phyloP scores from a whole-genome alignment of 2,113 vertebrate genomes.

The Oryctolagus cuniculus region DNA sequence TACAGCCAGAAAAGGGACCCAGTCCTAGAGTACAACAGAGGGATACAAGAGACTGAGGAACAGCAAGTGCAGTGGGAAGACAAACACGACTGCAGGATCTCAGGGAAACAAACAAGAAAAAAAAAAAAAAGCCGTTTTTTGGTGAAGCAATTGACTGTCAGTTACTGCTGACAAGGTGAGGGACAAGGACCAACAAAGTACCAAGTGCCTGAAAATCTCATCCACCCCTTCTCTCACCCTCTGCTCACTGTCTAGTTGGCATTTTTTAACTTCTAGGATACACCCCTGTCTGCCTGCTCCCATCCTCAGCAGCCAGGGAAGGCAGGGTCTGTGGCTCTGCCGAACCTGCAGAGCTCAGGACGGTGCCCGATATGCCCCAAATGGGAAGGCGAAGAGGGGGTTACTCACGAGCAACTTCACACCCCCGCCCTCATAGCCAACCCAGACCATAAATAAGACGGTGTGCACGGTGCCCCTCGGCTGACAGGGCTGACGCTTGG shows the following conservation, averaged over 20 bases:
- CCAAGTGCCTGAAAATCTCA: background rate
- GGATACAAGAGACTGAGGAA: background rate
- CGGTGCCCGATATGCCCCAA: rapidly evolving
- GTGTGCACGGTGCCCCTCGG: background rate
- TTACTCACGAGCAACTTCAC: background rate
- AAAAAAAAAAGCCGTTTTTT: background rate
- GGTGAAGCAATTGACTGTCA: background rate
- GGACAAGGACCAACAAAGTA: background rate
- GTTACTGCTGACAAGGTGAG: background rate
- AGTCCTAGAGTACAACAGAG: background rate
- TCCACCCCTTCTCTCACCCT: background rate
- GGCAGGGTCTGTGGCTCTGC: background rate
- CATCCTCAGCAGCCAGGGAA: background rate
- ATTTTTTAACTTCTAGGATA: background rate
- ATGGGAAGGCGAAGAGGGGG: rapidly evolving
- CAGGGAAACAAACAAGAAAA: background rate
- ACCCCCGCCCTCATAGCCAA: background rate
- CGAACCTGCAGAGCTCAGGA: background rate
- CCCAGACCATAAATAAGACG: background rate
- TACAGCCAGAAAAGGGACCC: rapidly evolving
- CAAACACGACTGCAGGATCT: background rate
- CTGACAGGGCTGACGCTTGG: background rate
- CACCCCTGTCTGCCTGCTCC: no score
- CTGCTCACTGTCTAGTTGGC: background rate
- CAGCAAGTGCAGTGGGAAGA: background rate